Evolutionary conservation across 2,797 vertebrate genomes (phyloP), one percentile per base, ranked within the genome.

Genomic region (Harpagifer antarcticus): DNA sequence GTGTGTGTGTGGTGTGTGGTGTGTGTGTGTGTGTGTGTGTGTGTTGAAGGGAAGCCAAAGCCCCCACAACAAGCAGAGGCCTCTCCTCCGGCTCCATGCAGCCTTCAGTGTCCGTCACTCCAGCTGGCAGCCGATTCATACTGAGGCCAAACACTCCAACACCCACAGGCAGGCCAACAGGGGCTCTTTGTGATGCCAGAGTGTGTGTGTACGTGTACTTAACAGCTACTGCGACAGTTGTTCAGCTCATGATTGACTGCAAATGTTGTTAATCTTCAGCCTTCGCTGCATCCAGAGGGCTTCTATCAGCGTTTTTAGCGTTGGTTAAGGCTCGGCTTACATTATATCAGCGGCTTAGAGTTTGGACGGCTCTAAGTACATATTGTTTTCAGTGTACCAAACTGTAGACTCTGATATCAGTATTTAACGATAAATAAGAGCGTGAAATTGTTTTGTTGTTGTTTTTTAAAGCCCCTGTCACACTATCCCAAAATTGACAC

Each of bases 101-200:
- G 76, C 89, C 89, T 82, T 90, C 86, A 73, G 85, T 88, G 86
- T 86, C 83, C 78, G 75, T 75, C 70, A 63, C 76, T 88, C 92
- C 91, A 91, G 91, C 91, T 92, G 92, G 89, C 81, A 50, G 78
- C 86, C 86, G 69, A 89, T 85, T 86, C 81, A 74, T 79, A 76
- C 78, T 6, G 56, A 83, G 80, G 82, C 89, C 87, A 91, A 90
- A 91, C 92, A 92, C 90, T 92, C 89, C 88, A 92, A 68, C 65
- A 69, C 81, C 91, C 87, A 81, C 74, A 66, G 85, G 82, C 85
- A 52, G 59, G 62, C 87, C 91, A 88, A 91, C 87, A 92, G 90
- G 88, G 88, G 84, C 89, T 86, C 89, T 88, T 93, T 93, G 86
- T 91, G 81, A 65, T 72, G 76, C 76, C 78, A 65, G 59, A 78